These are phyloP conservation scores for Acanthosoma haemorrhoidale DNA, from an alignment of 2,888 invertebrate species.

Conservation along the genomic window DNA sequence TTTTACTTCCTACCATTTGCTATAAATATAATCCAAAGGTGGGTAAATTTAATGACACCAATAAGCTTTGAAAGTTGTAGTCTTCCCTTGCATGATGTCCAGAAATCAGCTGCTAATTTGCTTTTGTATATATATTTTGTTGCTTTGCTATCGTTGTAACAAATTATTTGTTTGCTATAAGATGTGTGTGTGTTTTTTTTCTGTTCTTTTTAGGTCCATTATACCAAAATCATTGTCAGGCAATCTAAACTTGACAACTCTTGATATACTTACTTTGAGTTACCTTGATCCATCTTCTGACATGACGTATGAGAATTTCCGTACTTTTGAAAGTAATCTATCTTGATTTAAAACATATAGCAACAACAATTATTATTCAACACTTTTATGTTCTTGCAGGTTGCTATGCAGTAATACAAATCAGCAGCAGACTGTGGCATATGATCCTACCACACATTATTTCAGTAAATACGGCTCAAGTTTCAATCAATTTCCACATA, in stretches of 20 bases:
- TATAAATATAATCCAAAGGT: no score
- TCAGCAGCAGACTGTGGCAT: conserved; percentile 62
- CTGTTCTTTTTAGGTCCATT: conserved; percentile 58
- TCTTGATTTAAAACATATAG: conserved; percentile 15
- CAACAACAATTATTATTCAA: not conserved
- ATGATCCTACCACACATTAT: conserved; percentile 78
- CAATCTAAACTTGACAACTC: conserved; percentile 61
- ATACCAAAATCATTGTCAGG: conserved; percentile 87
- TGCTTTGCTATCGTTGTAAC: conserved; percentile 7
- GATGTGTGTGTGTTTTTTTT: not conserved
- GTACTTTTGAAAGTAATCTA: conserved; percentile 29
- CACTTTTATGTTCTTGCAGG: conserved; percentile 27
- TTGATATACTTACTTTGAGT: conserved; percentile 43
- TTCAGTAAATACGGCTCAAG: conserved; percentile 89
- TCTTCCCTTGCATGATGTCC: conserved; percentile 6
- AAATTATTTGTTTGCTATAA: not conserved
- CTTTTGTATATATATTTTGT: not conserved
- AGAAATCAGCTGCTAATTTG: not conserved
- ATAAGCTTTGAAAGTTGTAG: not conserved
- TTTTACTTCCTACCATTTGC: no score
- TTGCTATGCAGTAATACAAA: conserved; percentile 42
- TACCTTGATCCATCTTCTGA: conserved; percentile 43
- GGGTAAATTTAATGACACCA: no score
- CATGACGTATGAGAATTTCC: conserved; percentile 41
- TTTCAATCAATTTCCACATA: conserved; percentile 82